These are phyloP conservation scores for Hemiprocne comata DNA, from an alignment of 2,113 vertebrate species.

Conservation along the genomic window DNA sequence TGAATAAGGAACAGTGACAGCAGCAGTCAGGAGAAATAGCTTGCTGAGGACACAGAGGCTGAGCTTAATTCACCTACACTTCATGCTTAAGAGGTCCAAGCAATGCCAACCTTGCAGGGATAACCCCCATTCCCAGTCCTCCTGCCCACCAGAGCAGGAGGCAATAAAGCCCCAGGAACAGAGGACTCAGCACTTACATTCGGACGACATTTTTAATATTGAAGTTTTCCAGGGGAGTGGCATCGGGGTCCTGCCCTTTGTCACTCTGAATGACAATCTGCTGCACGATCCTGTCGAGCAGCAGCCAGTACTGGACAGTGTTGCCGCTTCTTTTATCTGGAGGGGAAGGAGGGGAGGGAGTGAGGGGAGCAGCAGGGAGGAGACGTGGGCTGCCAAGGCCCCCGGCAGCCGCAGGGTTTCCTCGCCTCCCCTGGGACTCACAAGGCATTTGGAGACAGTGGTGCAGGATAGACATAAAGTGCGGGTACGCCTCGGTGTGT, in stretches of 20 bases:
- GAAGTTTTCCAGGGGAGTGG: slow-evolving; percentile 96
- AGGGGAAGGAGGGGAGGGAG: neutral
- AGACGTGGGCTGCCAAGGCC: neutral
- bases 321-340: slow-evolving; percentile 96
- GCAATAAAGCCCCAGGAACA: neutral
- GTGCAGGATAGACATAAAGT: slow-evolving; percentile 98
- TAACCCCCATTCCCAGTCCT: neutral
- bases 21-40: neutral
- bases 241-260: slow-evolving; percentile 96
- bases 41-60: neutral
- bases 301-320: slow-evolving; percentile 98
- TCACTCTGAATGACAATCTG: slow-evolving; percentile 98
- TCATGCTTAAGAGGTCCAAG: neutral
- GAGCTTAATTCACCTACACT: neutral
- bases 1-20: neutral
- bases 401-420: fast-evolving
- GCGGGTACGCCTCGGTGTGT: slow-evolving; percentile 94
- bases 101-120: neutral
- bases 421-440: slow-evolving; percentile 71
- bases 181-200: slow-evolving; percentile 83
- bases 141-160: fast-evolving
- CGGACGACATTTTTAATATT: slow-evolving; percentile 98
- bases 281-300: slow-evolving; percentile 95
- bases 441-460: slow-evolving; percentile 99
- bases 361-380: neutral